A percentile compares a stretch with the other conserved stretches of the same genome.
phyloP scores from a whole-genome alignment of 2,888 invertebrate species.

The Temnothorax ravouxi region DNA sequence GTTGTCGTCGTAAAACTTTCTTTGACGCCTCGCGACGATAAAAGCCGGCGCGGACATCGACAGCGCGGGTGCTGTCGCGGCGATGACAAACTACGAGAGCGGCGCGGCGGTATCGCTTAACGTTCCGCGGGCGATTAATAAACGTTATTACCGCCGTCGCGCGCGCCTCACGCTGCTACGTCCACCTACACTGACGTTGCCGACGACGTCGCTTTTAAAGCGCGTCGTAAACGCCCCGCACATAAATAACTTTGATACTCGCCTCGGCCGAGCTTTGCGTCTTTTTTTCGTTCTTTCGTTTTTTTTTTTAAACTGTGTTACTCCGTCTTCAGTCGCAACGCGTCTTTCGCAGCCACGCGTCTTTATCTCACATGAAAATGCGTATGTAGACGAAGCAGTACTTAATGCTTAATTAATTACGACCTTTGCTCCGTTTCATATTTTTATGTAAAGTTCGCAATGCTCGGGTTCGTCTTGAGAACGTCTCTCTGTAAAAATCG shows the following conservation, averaged over 20 bases:
- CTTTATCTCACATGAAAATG: background rate
- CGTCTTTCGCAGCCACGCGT: background rate
- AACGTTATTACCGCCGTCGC: constrained; percentile 59
- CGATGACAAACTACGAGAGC: constrained; percentile 60
- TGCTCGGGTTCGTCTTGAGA: background rate
- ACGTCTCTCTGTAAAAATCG: background rate
- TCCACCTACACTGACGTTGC: constrained; percentile 41
- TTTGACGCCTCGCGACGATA: constrained; percentile 55
- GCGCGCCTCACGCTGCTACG: constrained; percentile 29
- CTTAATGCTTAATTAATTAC: background rate
- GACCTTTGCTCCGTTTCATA: background rate
- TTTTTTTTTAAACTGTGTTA: background rate
- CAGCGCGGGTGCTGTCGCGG: constrained; percentile 25
- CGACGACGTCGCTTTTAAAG: constrained; percentile 56
- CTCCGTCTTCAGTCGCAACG: background rate
- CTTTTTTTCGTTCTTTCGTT: constrained; percentile 6
- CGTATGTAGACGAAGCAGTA: background rate
- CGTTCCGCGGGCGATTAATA: constrained; percentile 62
- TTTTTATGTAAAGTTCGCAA: background rate
- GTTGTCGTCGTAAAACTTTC: constrained; percentile 46
- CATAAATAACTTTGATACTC: constrained; percentile 60
- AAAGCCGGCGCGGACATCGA: constrained; percentile 38
- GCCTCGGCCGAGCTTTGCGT: constrained; percentile 19
- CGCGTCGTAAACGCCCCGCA: constrained; percentile 51
- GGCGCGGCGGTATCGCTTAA: constrained; percentile 54